phyloP scores from a whole-genome alignment of 2,797 vertebrate species.

The Macrochelys suwanniensis region DNA sequence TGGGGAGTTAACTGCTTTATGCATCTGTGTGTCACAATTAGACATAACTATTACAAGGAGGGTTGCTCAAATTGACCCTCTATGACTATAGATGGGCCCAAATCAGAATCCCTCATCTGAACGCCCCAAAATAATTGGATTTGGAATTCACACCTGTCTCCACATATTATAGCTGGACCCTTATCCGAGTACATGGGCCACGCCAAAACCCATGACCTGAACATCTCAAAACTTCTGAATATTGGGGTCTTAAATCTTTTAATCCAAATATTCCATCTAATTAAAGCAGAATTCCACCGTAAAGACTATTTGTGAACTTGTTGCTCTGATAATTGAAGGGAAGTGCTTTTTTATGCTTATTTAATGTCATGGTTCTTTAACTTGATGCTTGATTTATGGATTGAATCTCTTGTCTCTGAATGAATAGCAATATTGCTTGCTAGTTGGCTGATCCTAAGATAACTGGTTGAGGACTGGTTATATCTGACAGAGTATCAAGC shows the following conservation, averaged over 20 bases:
- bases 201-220: neutral
- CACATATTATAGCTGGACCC: neutral
- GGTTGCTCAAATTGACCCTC: neutral
- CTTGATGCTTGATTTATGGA: neutral
- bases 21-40: neutral
- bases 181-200: neutral
- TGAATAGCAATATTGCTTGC: neutral
- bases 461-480: neutral
- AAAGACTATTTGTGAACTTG: neutral
- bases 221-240: neutral
- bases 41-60: neutral
- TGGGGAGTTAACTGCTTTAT: neutral
- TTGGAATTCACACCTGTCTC: neutral
- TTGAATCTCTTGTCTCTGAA: neutral
- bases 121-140: neutral
- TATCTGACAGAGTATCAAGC: neutral
- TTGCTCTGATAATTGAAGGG: neutral
- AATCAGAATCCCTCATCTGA: neutral
- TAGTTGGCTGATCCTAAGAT: neutral
- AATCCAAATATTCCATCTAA: neutral
- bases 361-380: neutral
- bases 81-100: neutral
- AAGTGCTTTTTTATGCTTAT: neutral
- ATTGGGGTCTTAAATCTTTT: neutral
- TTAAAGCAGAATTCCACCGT: neutral